Base-by-base conservation (phyloP, 2,888 invertebrate genomes). In the Oxyscelio sp. region DNA sequence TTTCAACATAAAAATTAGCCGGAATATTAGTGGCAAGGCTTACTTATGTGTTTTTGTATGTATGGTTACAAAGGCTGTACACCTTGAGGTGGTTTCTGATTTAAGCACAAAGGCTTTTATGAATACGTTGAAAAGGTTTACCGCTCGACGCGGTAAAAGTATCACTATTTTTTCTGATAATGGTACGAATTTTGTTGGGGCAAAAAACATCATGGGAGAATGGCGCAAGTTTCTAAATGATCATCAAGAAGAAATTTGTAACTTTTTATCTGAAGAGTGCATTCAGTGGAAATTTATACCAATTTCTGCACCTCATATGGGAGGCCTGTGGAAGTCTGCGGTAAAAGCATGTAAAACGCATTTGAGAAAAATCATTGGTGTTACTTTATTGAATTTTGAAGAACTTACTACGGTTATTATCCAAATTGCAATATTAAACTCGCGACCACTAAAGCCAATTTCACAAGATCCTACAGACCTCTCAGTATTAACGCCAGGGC, bases 271-370 rank as follows among this genome's bases (percentile, higher is more conserved):
- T 13, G 43, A 73, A 4, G 6, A 34, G 11, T 38, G 11, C 1
- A 70, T 61, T 11, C 24, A 75, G 21, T 91, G 89, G 90, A 63
- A 88, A n/a, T 92, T 91, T 54, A 89, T 87, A 65, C 88, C 90
- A 4, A 81, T 89, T 1, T 56, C 65, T 21, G 87, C 89, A 2
- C 90, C 90, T 0, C 87, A 91, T 59, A 86, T 89, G 22, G 91
- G 91, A 13, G 91, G 91, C 0, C 56, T 91, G 5, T 90, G 90
- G 90, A 90, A 92, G 61, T 82, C 90, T 2, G 87, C 86, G 0
- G 88, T 91, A 5, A 91, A 91, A 58, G 85, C 87, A 3, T 87
- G 88, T 0, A 92, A 92, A 82, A 73, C 75, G 21, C 90, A 91
- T 70, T 56, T 90, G 4, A 85, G 85, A 21, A 66, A 87, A 6